Evolutionary conservation across 2,888 invertebrate genomes (phyloP).

Genomic region (Drosophila pegasa): DNA sequence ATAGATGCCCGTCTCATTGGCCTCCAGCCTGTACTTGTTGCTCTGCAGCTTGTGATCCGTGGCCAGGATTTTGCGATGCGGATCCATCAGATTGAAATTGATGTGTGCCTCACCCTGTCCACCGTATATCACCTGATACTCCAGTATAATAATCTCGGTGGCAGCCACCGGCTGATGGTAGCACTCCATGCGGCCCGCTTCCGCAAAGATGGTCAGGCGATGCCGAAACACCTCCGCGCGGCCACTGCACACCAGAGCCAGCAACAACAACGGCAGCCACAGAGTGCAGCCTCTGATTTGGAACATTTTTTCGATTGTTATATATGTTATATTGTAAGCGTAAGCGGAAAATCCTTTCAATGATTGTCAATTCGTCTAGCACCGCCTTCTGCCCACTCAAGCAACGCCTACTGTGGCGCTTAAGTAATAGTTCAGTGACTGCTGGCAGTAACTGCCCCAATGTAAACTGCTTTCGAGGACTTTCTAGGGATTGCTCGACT

Average conservation of each 20-base stretch:
- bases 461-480: not conserved
- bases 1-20: conserved; percentile 89
- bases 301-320: conserved; percentile 48
- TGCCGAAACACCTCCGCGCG: conserved; percentile 69
- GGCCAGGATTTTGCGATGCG: conserved; percentile 87
- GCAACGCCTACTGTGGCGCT: conserved; percentile 48
- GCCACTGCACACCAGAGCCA: conserved; percentile 22
- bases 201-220: conserved; percentile 88
- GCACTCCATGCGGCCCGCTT: conserved; percentile 90
- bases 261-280: conserved; percentile 21
- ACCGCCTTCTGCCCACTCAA: not conserved
- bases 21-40: conserved; percentile 87
- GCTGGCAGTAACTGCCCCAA: conserved; percentile 18
- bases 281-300: conserved; percentile 31
- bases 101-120: conserved; percentile 93
- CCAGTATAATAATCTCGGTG: conserved; percentile 90
- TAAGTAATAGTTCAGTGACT: conserved; percentile 41
- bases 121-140: conserved; percentile 93
- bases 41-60: conserved; percentile 88
- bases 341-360: conserved; percentile 22
- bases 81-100: conserved; percentile 90
- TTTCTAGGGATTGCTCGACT: not conserved
- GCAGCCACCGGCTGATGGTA: conserved; percentile 88
- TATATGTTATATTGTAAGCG: conserved; percentile 18
- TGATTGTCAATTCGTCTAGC: conserved; percentile 27